phyloP scores from a whole-genome alignment of 2,888 invertebrate species.

The Cryptus viduatorius region DNA sequence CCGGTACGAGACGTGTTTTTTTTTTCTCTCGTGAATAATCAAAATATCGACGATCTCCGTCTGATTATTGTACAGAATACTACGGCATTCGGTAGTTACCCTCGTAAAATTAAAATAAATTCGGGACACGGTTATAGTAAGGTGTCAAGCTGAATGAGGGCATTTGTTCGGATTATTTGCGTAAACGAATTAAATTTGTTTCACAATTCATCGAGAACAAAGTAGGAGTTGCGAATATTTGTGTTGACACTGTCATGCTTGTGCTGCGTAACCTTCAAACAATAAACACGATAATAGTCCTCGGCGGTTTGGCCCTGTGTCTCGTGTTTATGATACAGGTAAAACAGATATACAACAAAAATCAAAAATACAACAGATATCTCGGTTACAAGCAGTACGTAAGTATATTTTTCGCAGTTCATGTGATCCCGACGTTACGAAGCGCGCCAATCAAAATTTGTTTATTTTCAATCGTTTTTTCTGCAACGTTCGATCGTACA shows the following conservation, averaged over 20 bases:
- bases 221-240: not conserved
- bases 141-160: not conserved
- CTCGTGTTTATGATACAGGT: conserved; percentile 85
- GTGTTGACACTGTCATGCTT: conserved; percentile 77
- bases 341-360: conserved; percentile 85
- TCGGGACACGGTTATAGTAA: not conserved
- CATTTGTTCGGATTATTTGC: not conserved
- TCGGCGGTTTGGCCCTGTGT: conserved; percentile 80
- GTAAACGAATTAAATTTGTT: conserved; percentile 4
- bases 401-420: conserved; percentile 73
- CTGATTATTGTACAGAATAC: not conserved
- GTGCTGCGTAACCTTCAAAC: conserved; percentile 81
- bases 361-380: conserved; percentile 85
- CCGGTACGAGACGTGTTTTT: conserved; percentile 27
- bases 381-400: conserved; percentile 85
- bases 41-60: not conserved
- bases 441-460: not conserved
- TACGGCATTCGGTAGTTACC: not conserved
- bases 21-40: not conserved
- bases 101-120: not conserved
- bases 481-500: conserved; percentile 69
- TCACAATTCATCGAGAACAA: conserved; percentile 11
- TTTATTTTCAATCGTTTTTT: not conserved
- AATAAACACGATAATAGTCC: conserved; percentile 78
- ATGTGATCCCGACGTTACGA: not conserved